These are phyloP conservation scores for Solea senegalensis DNA, from an alignment of 2,113 vertebrate species.

Conservation along the genomic window DNA sequence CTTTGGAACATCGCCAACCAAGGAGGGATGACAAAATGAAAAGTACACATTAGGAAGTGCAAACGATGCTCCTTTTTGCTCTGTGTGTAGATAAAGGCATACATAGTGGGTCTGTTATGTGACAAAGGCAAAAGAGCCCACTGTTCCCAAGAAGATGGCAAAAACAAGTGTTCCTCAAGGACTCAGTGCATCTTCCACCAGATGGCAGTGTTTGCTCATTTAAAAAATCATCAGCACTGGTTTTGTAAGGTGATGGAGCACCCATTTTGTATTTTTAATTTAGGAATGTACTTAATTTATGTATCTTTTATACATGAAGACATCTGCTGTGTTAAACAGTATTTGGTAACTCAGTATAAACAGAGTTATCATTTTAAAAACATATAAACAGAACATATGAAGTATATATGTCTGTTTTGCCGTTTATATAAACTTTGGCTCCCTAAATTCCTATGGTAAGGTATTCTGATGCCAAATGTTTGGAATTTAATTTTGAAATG, in stretches of 20 bases:
- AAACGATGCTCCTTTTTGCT: not conserved
- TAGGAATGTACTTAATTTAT: conserved; percentile 31
- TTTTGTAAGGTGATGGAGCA: conserved; percentile 44
- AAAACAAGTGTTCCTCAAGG: not conserved
- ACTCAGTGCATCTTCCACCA: conserved; percentile 41
- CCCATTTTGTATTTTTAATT: conserved; percentile 65
- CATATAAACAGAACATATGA: not conserved
- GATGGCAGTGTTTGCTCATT: conserved; percentile 78
- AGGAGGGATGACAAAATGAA: not conserved
- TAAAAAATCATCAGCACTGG: not conserved
- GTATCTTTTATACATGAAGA: not conserved
- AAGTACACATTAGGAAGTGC: not conserved
- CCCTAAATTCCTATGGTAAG: conserved; percentile 6
- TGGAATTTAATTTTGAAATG: conserved; percentile 43
- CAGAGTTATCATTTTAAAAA: not conserved
- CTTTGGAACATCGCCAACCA: not conserved
- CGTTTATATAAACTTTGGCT: conserved; percentile 24
- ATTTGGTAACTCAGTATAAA: not conserved
- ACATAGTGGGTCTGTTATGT: not conserved
- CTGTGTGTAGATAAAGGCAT: not conserved
- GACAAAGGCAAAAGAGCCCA: not conserved
- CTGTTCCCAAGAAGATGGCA: not conserved
- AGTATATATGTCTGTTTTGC: conserved; percentile 3
- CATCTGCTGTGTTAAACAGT: not conserved
- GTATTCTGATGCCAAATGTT: conserved; percentile 29